Percentiles rank a stretch among this genome's conserved stretches.
Evolutionary conservation across 2,888 invertebrate species (phyloP).

Genomic region (Nowickia ferox): DNA sequence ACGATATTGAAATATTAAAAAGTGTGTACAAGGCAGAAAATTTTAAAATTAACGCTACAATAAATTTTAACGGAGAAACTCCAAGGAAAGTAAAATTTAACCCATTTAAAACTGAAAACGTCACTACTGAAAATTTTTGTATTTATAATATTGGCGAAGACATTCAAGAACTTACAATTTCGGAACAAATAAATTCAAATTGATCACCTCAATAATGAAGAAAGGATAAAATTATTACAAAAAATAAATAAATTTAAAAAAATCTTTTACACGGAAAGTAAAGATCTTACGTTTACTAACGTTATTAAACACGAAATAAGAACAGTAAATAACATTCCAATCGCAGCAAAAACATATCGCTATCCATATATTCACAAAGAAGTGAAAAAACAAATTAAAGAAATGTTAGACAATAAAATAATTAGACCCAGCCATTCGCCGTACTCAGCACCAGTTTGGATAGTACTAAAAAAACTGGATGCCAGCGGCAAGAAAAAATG

Average conservation of each 20-base stretch:
- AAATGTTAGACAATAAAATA: slow-evolving; percentile 29
- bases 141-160: slow-evolving; percentile 14
- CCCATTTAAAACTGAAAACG: slow-evolving; percentile 20
- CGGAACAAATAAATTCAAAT: slow-evolving; percentile 16
- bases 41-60: slow-evolving; percentile 31
- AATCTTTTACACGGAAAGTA: slow-evolving; percentile 17
- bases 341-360: background rate
- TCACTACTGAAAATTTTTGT: slow-evolving; percentile 12
- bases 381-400: slow-evolving; percentile 21
- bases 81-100: slow-evolving; percentile 28
- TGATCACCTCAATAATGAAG: slow-evolving; percentile 6
- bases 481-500: slow-evolving; percentile 14
- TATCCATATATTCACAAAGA: slow-evolving; percentile 8
- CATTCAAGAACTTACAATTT: background rate
- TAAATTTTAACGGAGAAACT: slow-evolving; percentile 20
- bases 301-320: slow-evolving; percentile 22
- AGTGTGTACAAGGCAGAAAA: slow-evolving; percentile 20
- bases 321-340: slow-evolving; percentile 2
- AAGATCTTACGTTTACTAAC: slow-evolving; percentile 2
- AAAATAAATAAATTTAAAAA: slow-evolving; percentile 1
- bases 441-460: slow-evolving; percentile 33
- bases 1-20: slow-evolving; percentile 8
- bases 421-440: slow-evolving; percentile 18
- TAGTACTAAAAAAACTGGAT: slow-evolving; percentile 33
- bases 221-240: background rate